These are phyloP conservation scores for Saccopteryx leptura DNA, from an alignment of 2,113 vertebrate species.

Conservation along the genomic window DNA sequence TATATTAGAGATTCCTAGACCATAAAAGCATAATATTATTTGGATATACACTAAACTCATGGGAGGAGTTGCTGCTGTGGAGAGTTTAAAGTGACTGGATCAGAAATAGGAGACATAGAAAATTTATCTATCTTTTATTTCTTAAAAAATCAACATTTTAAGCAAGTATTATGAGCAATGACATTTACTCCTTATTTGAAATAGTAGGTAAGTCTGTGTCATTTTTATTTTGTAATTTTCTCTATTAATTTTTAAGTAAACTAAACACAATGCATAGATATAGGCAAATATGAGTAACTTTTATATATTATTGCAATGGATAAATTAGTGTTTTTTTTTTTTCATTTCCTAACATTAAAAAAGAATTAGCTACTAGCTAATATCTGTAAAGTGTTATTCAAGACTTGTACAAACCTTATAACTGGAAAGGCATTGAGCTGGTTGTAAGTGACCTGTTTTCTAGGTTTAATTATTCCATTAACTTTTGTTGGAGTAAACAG, in stretches of 20 bases:
- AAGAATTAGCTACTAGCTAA: background rate
- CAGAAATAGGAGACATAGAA: background rate
- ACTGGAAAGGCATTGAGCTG: background rate
- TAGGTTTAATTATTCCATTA: background rate
- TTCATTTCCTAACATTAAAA: slow-evolving; percentile 12
- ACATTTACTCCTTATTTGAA: slow-evolving; percentile 38
- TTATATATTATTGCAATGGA: background rate
- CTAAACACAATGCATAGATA: background rate
- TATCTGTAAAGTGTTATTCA: background rate
- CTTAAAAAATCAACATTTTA: slow-evolving; percentile 8
- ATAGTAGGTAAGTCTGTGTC: background rate
- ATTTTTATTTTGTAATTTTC: background rate
- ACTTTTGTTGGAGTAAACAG: background rate
- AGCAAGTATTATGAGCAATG: background rate
- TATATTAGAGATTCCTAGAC: background rate
- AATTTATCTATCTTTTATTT: background rate
- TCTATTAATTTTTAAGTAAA: background rate
- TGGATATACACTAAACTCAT: background rate
- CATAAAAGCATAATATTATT: background rate
- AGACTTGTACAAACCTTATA: background rate
- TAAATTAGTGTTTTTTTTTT: slow-evolving; percentile 1
- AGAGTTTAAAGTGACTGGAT: background rate
- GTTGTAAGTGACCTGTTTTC: background rate
- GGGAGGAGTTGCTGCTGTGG: background rate
- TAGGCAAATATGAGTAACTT: background rate